Percentiles rank a stretch among this genome's conserved stretches.
phyloP scores from a whole-genome alignment of 2,113 vertebrate genomes.

The Eurystomus gularis region DNA sequence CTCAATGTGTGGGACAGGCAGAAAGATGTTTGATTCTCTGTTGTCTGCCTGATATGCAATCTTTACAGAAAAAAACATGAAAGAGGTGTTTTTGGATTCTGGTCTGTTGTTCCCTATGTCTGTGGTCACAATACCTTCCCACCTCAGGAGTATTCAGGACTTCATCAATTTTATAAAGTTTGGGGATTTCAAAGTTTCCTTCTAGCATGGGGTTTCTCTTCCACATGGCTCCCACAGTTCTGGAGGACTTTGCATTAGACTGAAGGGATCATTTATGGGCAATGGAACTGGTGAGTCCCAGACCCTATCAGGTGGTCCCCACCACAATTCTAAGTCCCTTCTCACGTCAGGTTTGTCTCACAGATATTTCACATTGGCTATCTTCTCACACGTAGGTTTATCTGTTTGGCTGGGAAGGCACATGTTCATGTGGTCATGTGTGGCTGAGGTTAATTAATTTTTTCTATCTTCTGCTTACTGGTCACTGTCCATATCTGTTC shows the following conservation, averaged over 20 bases:
- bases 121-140: neutral
- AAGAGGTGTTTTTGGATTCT: neutral
- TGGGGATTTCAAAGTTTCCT: neutral
- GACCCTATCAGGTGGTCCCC: neutral
- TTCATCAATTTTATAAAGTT: neutral
- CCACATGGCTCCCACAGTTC: neutral
- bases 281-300: neutral
- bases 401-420: neutral
- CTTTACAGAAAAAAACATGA: neutral
- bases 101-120: neutral
- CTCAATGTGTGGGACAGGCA: neutral
- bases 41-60: neutral
- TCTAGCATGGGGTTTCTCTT: neutral
- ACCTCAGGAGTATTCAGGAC: neutral
- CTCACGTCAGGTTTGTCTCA: neutral
- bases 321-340: neutral
- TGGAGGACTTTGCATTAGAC: neutral
- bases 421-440: neutral
- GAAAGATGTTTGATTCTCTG: neutral
- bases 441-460: neutral
- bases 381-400: neutral
- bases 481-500: neutral
- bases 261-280: neutral
- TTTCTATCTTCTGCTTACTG: neutral
- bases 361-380: fast-evolving